Conservation (phyloP, 1,140 invertebrate species). For the Apis dorsata region DNA sequence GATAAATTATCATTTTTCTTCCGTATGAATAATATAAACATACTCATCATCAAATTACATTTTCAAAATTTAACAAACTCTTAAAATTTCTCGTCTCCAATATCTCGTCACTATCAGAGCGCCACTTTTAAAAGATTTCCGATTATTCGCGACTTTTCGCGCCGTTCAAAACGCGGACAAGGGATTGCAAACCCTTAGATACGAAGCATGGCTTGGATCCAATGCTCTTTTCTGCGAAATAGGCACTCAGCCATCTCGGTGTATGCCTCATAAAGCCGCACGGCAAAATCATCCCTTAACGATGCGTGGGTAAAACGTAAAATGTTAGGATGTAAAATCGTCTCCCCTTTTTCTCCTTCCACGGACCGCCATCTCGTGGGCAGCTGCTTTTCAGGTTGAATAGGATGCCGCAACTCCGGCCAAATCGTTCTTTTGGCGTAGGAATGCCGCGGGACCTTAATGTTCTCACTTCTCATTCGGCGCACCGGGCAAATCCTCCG, state of each 20-base stretch:
- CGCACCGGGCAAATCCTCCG: conserved; percentile 5
- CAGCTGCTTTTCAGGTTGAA: conserved; percentile 34
- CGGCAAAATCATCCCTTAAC: conserved; percentile 59
- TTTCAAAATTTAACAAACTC: too few relatives aligned
- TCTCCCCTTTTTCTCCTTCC: conserved; percentile 29
- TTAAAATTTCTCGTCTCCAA: too few relatives aligned
- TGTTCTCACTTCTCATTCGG: conserved; percentile 39
- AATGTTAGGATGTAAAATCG: conserved; percentile 57
- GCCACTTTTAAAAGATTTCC: too few relatives aligned
- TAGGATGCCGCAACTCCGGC: conserved; percentile 18
- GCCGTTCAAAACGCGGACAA: not conserved
- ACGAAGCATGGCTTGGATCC: conserved; percentile 36
- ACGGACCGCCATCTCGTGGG: conserved; percentile 35
- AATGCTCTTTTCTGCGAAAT: conserved; percentile 56
- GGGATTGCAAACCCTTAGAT: conserved; percentile 7
- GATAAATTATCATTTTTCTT: too few relatives aligned
- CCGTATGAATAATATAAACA: too few relatives aligned
- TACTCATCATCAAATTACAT: too few relatives aligned
- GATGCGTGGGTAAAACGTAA: conserved; percentile 59
- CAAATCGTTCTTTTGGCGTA: conserved; percentile 40
- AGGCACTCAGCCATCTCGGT: conserved; percentile 56
- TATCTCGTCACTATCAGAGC: too few relatives aligned
- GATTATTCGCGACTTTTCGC: not conserved
- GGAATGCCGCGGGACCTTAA: conserved; percentile 42
- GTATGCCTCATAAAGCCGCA: conserved; percentile 61